Base-by-base conservation (phyloP, 2,888 invertebrate species). In the Abscondita cerata region DNA sequence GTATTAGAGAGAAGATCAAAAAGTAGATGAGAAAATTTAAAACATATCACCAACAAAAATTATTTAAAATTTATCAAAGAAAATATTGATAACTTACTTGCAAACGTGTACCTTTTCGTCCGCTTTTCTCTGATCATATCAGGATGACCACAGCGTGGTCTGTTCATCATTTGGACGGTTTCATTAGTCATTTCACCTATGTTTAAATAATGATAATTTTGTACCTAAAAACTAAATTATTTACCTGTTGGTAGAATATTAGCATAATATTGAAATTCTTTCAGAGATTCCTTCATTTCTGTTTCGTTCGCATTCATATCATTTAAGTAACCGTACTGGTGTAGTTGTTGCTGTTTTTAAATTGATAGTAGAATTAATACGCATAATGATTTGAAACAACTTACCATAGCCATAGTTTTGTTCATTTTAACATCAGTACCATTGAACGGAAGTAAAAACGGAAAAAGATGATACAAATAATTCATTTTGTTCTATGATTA, bases 211-310 rank as follows among this genome's bases (percentile, higher is more conserved):
- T 36, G 4, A 15, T 6, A 25, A 13, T 2, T 16, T 12, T 4
- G 8, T 36, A 12, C 13, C 36, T 36, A 12, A 2, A 12, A 25
- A 33, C 11, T 12, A 12, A 19, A 65, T 71, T 76, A 91, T 91
- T 94, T 79, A 91, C 92, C 95, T 79, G 95, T 94, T 62, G 88
- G 82, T 75, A 92, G 91, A 18, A 95, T 79, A 18, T 93, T 93
- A 44, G 92, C 93, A 75, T 94, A 93, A 71, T 87, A 87, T 80
- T 95, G 95, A 79, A 95, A 95, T 73, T 93, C 92, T 53, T 86
- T 80, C 48, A 95, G 88, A 13, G 94, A 93, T 66, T 85, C 84
- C 50, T 83, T 83, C 84, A 92, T 34, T n/a, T 38, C 40, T 9
- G 34, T 15, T 11, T 36, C 13, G 1, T 36, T 40, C 12, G 34